Conservation (phyloP, 2,888 invertebrate genomes). For the Nomada flava region DNA sequence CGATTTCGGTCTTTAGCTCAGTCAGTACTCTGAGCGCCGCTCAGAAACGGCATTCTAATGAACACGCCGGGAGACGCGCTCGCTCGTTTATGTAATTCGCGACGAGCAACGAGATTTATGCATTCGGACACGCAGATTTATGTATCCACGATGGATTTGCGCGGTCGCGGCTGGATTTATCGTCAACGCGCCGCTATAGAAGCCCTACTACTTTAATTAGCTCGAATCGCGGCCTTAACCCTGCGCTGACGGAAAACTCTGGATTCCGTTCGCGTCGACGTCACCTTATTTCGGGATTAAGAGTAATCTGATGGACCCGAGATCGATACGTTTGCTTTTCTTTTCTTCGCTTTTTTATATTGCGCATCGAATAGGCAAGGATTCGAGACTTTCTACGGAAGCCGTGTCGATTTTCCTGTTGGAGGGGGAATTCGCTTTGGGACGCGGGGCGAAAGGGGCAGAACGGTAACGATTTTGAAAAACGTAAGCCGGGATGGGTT, state of each 20-base stretch:
- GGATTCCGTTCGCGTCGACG: background rate
- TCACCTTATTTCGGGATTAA: background rate
- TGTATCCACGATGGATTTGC: constrained; percentile 20
- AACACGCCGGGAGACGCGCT: constrained; percentile 25
- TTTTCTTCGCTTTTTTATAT: too few species aligned
- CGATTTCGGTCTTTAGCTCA: constrained; percentile 45
- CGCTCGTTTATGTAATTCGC: constrained; percentile 58
- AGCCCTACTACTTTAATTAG: constrained; percentile 32
- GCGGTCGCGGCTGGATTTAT: constrained; percentile 44
- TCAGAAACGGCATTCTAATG: constrained; percentile 52
- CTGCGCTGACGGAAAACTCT: background rate
- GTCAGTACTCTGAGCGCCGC: background rate
- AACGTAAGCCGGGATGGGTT: constrained; percentile 45
- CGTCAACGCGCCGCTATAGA: background rate
- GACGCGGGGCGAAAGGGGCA: constrained; percentile 7
- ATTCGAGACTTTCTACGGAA: too few species aligned
- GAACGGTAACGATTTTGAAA: constrained; percentile 46
- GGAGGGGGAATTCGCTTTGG: background rate
- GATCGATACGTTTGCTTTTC: too few species aligned
- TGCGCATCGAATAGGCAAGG: too few species aligned
- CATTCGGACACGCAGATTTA: constrained; percentile 42
- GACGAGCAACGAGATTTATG: constrained; percentile 50
- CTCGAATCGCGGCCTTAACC: constrained; percentile 32
- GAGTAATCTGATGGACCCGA: background rate
- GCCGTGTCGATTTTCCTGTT: too few species aligned